phyloP scores from a whole-genome alignment of 2,113 vertebrate genomes.

The Entomyzon cyanotis region DNA sequence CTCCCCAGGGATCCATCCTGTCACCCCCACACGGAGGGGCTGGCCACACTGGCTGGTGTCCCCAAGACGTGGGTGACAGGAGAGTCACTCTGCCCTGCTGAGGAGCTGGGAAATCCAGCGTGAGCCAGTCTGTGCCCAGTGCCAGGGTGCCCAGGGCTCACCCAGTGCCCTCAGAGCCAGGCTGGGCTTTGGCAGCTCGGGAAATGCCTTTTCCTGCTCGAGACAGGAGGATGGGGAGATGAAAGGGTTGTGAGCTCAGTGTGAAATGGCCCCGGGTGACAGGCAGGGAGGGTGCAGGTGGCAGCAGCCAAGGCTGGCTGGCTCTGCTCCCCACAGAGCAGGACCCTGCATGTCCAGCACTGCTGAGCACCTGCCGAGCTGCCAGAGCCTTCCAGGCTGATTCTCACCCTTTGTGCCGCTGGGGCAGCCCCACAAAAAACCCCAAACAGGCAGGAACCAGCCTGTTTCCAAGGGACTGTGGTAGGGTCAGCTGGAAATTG shows the following conservation, averaged over 20 bases:
- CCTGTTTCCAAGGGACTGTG: background rate
- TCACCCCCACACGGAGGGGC: background rate
- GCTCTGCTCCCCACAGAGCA: background rate
- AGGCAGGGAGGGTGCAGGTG: background rate
- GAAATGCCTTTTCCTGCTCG: background rate
- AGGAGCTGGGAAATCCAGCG: background rate
- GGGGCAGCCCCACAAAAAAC: background rate
- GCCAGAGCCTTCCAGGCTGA: background rate
- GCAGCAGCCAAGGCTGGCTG: background rate
- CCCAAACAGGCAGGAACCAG: background rate
- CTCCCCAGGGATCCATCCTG: background rate
- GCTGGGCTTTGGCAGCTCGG: background rate
- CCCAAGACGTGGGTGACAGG: no score
- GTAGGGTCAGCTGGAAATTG: background rate
- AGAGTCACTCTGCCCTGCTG: no score
- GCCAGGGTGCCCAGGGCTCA: rapidly evolving
- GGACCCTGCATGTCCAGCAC: background rate
- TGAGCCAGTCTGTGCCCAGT: rapidly evolving
- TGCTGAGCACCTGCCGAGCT: background rate
- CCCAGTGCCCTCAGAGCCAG: background rate
- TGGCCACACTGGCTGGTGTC: rapidly evolving
- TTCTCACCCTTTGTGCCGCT: background rate
- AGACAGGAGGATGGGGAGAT: background rate
- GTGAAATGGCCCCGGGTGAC: background rate
- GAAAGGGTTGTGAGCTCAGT: background rate